A percentile compares a stretch with the other conserved stretches of the same genome.
These are phyloP conservation scores for Akabosia matsudoensis DNA, from an alignment of 1,140 invertebrate genomes.

Conservation along the genomic window DNA sequence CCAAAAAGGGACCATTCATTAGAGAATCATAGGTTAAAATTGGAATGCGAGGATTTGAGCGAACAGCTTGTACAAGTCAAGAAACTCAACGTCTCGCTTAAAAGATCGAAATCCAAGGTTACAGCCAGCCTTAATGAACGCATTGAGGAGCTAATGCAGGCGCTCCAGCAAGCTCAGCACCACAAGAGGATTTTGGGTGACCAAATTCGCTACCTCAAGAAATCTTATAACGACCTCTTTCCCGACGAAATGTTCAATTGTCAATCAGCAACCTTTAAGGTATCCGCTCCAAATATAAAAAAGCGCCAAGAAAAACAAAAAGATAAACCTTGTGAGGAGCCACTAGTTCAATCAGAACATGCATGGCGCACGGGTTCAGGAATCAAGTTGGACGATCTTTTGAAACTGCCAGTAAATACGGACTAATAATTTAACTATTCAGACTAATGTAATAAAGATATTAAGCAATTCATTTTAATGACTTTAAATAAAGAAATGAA, in stretches of 20 bases:
- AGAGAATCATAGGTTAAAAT: neutral
- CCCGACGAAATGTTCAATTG: conserved; percentile 7
- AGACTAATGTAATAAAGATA: too few relatives aligned
- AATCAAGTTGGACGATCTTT: too few relatives aligned
- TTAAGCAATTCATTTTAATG: too few relatives aligned
- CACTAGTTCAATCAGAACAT: too few relatives aligned
- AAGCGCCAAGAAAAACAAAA: neutral
- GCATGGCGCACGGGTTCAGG: too few relatives aligned
- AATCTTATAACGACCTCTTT: conserved; percentile 32
- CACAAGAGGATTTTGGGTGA: conserved; percentile 17
- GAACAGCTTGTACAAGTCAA: neutral
- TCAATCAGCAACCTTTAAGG: neutral
- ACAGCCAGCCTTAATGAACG: conserved; percentile 20
- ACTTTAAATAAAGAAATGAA: too few relatives aligned
- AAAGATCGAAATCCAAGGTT: conserved; percentile 6
- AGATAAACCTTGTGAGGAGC: neutral
- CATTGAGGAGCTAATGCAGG: conserved; percentile 33
- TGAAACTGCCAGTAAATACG: too few relatives aligned
- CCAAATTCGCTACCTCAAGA: conserved; percentile 28
- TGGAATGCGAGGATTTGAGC: neutral
- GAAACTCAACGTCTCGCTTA: neutral
- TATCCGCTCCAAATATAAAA: neutral
- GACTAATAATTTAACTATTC: too few relatives aligned
- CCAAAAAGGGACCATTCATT: neutral
- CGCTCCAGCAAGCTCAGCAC: conserved; percentile 23